Percentiles rank a stretch among this genome's conserved stretches.
Conservation (phyloP, 2,797 vertebrate species). For the Typhlichthys subterraneus region DNA sequence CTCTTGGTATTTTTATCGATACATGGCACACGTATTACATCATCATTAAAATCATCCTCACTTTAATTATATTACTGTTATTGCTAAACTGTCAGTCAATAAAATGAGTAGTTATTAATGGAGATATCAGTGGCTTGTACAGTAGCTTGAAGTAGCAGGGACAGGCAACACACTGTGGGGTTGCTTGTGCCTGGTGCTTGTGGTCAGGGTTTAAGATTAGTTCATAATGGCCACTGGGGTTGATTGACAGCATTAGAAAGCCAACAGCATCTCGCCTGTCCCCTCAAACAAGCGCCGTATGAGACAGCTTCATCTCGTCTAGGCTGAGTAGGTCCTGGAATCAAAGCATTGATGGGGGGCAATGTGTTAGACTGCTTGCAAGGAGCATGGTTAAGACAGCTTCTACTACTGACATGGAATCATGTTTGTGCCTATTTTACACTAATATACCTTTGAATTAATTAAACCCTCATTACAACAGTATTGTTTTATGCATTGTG, state of each 20-base stretch:
- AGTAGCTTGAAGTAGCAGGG: slow-evolving; percentile 5
- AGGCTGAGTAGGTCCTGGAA: slow-evolving; percentile 87
- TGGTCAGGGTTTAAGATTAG: slow-evolving; percentile 26
- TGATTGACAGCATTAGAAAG: slow-evolving; percentile 35
- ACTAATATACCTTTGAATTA: too few species aligned
- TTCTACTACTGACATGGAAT: slow-evolving; percentile 32
- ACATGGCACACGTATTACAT: neutral
- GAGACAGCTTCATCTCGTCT: slow-evolving; percentile 77
- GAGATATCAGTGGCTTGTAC: slow-evolving; percentile 31
- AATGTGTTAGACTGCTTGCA: slow-evolving; percentile 45
- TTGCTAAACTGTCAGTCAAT: neutral
- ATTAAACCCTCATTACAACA: too few species aligned
- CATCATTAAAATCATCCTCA: slow-evolving; percentile 1
- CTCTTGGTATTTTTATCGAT: neutral
- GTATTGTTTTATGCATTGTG: neutral
- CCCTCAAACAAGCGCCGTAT: slow-evolving; percentile 64
- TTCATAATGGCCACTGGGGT: slow-evolving; percentile 29
- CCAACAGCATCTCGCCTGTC: slow-evolving; percentile 8
- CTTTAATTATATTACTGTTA: neutral
- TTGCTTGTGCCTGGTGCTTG: slow-evolving; percentile 13
- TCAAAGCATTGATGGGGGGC: slow-evolving; percentile 61
- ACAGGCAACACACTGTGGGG: slow-evolving; percentile 23
- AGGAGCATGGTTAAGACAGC: neutral
- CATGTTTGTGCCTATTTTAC: slow-evolving; percentile 3
- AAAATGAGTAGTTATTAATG: slow-evolving; percentile 17